Evolutionary conservation across 2,797 vertebrate genomes (phyloP), one percentile per base, ranked within the genome.

Genomic region (Rhynchonycteris naso): DNA sequence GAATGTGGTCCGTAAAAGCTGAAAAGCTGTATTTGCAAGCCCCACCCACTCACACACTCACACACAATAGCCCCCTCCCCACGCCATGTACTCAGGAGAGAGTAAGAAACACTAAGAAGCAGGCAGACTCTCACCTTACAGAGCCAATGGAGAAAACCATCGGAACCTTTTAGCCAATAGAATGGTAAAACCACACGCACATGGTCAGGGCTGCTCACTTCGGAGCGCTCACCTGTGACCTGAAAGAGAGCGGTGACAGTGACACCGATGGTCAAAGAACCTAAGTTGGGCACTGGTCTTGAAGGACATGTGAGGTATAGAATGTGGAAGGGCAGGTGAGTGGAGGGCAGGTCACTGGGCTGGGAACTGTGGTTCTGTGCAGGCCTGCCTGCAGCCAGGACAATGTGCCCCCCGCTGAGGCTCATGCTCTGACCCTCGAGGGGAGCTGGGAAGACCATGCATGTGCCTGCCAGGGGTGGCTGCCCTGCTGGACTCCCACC

Each of bases 181-280:
- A 50, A 69, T 54, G 11, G 50, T 5, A 19, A 61, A 6, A 54
- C 24, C 2, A 0, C 4, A 18, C 30, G 4, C 1, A 9, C 21
- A 58, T 1, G 5, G 33, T 71, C 33, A 21, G 50, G 28, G 69
- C 13, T 28, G 9, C 59, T 50, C 24, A 47, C 47, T 33, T 4
- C 1, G 56, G 38, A 9, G 56, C 21, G 65, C 35, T 30, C 35
- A 33, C 13, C 80, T 3, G 0, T 2, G 35, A 47, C 56, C 47
- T 59, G 61, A 69, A 72, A 26, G 33, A 74, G 47, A 91, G 72
- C 71, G 5, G 38, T 66, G 22, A 50, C 7, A 59, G 43, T 43
- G 15, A 26, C 63, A 2, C 0, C 2, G 12, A 3, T 0, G 18
- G 38, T 33, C 47, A 30, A 33, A 35, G 28, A 91, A 47, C n/a